Percentiles rank a stretch among this genome's conserved stretches.
Conservation (phyloP, 2,113 vertebrate species). For the Pipa parva region DNA sequence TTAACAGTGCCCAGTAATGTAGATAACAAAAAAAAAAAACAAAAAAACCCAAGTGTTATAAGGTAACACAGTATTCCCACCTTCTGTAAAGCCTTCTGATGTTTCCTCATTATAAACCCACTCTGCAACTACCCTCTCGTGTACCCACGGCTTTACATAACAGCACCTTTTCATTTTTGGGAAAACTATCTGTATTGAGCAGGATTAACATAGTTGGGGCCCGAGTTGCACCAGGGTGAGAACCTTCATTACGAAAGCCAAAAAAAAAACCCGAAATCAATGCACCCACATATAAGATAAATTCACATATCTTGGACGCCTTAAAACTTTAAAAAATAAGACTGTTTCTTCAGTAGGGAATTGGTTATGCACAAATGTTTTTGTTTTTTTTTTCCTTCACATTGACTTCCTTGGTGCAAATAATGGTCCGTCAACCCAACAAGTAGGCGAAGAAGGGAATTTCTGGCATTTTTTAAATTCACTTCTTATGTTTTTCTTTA, state of each 20-base stretch:
- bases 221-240: not conserved
- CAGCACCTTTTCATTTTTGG: not conserved
- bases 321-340: conserved; percentile 12
- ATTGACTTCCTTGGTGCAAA: conserved; percentile 24
- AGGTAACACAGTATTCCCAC: not conserved
- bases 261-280: not conserved
- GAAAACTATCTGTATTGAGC: not conserved
- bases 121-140: not conserved
- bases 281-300: not conserved
- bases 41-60: not conserved
- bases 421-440: conserved; percentile 12
- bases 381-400: conserved; percentile 4
- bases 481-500: no score
- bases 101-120: conserved; percentile 7
- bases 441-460: conserved; percentile 1
- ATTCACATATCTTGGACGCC: conserved; percentile 20
- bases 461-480: not conserved
- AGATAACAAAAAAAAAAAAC: no score
- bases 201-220: not conserved
- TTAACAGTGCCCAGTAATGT: conserved; percentile 28
- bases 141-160: not conserved
- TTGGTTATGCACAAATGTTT: conserved; percentile 27
- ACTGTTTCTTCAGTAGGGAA: conserved; percentile 10
- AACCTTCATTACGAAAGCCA: not conserved
- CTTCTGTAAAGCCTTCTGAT: conserved; percentile 16